These are phyloP conservation scores for Strigops habroptila DNA, from an alignment of 2,113 vertebrate species.

Conservation along the genomic window DNA sequence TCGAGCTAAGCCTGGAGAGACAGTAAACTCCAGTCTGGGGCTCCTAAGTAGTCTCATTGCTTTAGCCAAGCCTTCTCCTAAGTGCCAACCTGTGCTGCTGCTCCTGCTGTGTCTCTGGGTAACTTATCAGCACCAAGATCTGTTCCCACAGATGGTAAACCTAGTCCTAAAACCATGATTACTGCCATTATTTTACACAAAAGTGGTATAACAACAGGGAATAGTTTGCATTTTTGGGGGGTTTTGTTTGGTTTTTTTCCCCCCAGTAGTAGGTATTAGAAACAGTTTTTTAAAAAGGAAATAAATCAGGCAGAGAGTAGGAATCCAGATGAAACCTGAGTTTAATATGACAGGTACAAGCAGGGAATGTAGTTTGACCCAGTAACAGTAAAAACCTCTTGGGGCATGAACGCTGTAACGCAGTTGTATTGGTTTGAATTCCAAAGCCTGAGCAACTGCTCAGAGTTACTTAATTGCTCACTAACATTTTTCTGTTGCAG, in stretches of 20 bases:
- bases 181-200: not conserved
- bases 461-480: not conserved
- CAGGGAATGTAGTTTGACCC: accelerated
- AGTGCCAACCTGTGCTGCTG: not conserved
- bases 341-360: not conserved
- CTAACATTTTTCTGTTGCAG: not conserved
- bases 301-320: not conserved
- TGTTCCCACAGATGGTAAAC: not conserved
- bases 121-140: not conserved
- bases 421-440: accelerated
- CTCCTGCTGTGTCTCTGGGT: not conserved
- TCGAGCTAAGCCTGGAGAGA: not conserved
- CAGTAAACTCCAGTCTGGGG: not conserved
- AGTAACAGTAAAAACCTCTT: not conserved
- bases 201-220: accelerated
- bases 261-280: too few species aligned
- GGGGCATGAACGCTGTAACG: accelerated
- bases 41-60: not conserved
- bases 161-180: not conserved
- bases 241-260: not conserved
- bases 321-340: not conserved
- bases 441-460: not conserved
- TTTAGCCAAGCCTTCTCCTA: not conserved
- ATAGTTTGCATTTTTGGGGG: not conserved
- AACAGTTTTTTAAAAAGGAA: not conserved